phyloP scores from a whole-genome alignment of 2,797 vertebrate species.

The Nyctalus aviator region DNA sequence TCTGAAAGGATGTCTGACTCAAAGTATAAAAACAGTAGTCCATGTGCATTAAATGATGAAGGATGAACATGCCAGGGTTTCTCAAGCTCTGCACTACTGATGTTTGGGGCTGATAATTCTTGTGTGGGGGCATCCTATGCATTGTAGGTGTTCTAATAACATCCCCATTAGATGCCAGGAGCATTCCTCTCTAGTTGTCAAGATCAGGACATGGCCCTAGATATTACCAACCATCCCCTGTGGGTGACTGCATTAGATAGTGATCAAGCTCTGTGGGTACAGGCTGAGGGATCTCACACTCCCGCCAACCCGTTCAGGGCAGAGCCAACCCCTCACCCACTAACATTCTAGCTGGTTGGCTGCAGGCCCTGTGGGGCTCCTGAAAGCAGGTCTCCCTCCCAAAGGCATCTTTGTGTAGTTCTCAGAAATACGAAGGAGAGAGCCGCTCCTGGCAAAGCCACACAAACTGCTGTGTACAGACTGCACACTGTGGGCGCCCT shows the following conservation, averaged over 20 bases:
- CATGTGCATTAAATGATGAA: rapidly evolving
- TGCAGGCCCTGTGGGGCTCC: neutral
- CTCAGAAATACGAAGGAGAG: neutral
- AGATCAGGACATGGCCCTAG: neutral
- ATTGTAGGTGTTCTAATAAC: neutral
- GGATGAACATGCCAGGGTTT: neutral
- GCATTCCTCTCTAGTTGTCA: neutral
- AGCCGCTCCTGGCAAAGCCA: neutral
- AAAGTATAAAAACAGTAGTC: neutral
- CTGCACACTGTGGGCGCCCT: neutral
- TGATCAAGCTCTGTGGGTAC: neutral
- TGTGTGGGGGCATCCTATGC: neutral
- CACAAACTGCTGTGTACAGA: neutral
- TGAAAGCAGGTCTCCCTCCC: neutral
- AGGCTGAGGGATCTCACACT: neutral
- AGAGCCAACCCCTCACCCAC: neutral
- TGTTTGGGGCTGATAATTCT: neutral
- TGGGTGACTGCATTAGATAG: neutral
- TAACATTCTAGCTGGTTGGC: neutral
- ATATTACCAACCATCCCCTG: neutral
- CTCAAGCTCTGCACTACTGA: neutral
- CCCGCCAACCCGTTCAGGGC: neutral
- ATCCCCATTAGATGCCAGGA: neutral
- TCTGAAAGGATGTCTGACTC: neutral
- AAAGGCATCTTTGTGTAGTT: neutral